Evolutionary conservation across 1,140 invertebrate genomes (phyloP), one percentile per base, ranked within the genome.

Genomic region (Penaeus chinensis): DNA sequence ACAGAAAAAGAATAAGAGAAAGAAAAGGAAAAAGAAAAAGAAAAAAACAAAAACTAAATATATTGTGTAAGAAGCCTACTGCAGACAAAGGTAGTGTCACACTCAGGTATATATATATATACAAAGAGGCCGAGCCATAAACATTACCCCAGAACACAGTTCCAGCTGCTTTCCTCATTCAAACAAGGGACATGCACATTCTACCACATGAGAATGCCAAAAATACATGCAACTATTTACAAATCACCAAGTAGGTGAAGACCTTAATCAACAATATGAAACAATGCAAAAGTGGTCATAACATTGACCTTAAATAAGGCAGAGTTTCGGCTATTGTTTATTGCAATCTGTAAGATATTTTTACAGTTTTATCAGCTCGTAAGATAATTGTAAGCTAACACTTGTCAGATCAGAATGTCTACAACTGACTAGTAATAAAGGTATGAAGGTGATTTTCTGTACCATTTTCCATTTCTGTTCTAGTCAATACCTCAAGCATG

Each of bases 101-200:
- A 54, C 54, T 54, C 54, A 54, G 54, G 54, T 54, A 54, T 54
- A 54, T 54, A 54, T 54, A 54, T 54, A 54, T 54, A 54, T 54
- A 54, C 54, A 54, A 54, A 16, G 16, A 54, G 54, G 54, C 54
- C 54, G 54, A 54, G 54, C 54, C 54, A 54, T 54, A 10, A 54
- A 82, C 81, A 82, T 65, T 65, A 82, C 65, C 81, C 54, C 54
- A 54, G 54, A 79, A 61, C 61, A 82, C 81, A 82, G 81, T 69
- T 82, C 81, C 81, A 82, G 81, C 81, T 82, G 81, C 69, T 82
- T 82, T 47, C 69, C 62, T 82, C 62, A 65, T 69, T 82, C 81
- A 82, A 37, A 82, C 81, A 47, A 82, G 81, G 81, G 65, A 82
- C 81, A 69, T 82, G 37, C 32, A 82, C 81, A 69, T 82, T 42